Conservation (phyloP, 2,888 invertebrate genomes). For the Teleiodes luculella region DNA sequence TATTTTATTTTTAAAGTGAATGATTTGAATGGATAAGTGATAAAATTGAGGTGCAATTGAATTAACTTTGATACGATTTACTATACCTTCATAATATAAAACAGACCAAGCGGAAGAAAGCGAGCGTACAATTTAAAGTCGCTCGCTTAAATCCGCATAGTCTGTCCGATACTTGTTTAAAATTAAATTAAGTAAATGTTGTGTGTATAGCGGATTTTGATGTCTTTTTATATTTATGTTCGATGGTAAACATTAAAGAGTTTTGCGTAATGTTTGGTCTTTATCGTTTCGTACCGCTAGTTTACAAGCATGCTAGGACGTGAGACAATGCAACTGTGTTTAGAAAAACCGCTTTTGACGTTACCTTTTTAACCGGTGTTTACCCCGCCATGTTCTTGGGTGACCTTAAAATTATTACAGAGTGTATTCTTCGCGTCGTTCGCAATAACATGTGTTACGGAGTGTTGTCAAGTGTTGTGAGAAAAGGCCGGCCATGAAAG, state of each 20-base stretch:
- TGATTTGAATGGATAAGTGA: too few species aligned
- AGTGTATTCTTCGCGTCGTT: conserved; percentile 20
- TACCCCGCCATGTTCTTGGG: conserved; percentile 15
- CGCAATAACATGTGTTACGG: conserved; percentile 55
- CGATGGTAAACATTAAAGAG: not conserved
- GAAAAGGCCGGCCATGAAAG: conserved; percentile 75
- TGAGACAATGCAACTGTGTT: conserved; percentile 65
- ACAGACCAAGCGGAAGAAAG: too few species aligned
- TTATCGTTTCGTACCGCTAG: conserved; percentile 22
- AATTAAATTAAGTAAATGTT: not conserved
- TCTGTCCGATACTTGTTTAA: not conserved
- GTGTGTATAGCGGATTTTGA: conserved; percentile 10
- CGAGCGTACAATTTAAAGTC: too few species aligned
- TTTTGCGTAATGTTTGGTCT: conserved; percentile 1
- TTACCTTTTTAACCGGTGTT: conserved; percentile 11
- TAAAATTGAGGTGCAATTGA: too few species aligned
- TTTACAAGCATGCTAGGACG: conserved; percentile 42
- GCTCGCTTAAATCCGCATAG: not conserved
- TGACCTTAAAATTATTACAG: conserved; percentile 28
- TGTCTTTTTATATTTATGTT: not conserved
- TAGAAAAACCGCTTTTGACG: conserved; percentile 15
- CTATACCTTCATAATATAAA: too few species aligned
- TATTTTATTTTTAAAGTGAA: too few species aligned
- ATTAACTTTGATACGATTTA: too few species aligned
- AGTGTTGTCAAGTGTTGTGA: conserved; percentile 67